Base-by-base conservation (phyloP, 2,113 vertebrate species). In the Aplodontia rufa region DNA sequence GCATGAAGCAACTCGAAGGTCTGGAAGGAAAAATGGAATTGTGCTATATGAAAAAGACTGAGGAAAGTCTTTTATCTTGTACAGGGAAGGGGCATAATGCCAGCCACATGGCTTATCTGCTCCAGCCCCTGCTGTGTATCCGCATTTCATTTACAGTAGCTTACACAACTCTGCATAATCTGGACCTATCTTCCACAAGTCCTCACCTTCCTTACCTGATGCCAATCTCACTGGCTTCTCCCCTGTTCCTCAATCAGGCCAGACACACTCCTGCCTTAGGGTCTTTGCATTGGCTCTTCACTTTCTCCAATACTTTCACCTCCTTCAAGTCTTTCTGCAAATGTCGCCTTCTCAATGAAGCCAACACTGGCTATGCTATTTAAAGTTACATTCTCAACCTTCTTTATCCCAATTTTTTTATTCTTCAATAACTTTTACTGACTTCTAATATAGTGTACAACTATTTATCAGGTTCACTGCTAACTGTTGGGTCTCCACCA, bases 321-420 rank as follows among this genome's bases (percentile, higher is more conserved):
- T 93, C 72, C 32, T 94, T 90, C 10, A 69, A 89, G 47, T 74
- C 28, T 91, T 91, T 74, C 74, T 94, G 94, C 69, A 85, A 32
- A 60, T 90, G n/a, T 42, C 37, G 75, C 69, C 42, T 96, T 83
- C 20, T 93, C 84, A 80, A 32, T 90, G 58, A 91, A 28, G 64
- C 32, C 2, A 17, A 84, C 16, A 75, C 22, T 87, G 40, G 32
- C 35, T 20, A 88, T 62, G 55, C 35, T 93, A 19, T 75, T 82
- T 83, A 62, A 92, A 80, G 45, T 86, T 96, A 53, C 40, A 93
- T 58, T 86, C 64, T 75, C 40, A 58, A 89, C 45, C 37, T 9
- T 86, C 32, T 95, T 95, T 87, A 60, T 45, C 24, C 28, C 16
- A 5, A 71, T 90, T 10, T 85, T 87, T 94, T 66, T 91, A 47